Conservation (phyloP, 2,113 vertebrate species). For the Malurus melanocephalus region DNA sequence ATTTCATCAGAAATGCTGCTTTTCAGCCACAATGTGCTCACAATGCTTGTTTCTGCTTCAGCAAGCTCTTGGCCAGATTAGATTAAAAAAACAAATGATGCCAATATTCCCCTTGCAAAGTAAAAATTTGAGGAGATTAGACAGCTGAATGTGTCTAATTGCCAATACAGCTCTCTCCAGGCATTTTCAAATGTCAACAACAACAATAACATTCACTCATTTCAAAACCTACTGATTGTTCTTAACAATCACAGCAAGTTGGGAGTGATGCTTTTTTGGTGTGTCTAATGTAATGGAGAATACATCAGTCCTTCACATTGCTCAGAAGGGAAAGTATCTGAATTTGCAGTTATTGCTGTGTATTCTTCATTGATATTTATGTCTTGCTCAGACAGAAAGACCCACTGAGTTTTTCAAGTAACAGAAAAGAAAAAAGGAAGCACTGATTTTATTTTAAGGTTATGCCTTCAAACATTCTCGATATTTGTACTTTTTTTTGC, state of each 20-base stretch:
- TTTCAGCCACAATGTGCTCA: no score
- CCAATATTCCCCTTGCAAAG: neutral
- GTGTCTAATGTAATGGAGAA: neutral
- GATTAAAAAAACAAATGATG: neutral
- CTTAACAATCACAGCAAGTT: neutral
- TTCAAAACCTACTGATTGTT: conserved; percentile 3
- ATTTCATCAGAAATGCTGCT: no score
- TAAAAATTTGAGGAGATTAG: neutral
- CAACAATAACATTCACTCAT: neutral
- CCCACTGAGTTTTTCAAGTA: neutral
- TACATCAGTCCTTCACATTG: neutral
- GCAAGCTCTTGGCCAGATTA: neutral
- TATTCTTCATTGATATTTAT: neutral
- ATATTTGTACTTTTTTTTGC: neutral
- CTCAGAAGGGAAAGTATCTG: neutral
- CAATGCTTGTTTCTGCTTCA: no score
- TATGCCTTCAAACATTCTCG: neutral
- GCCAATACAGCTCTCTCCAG: neutral
- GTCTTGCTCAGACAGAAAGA: neutral
- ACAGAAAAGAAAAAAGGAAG: neutral
- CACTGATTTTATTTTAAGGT: neutral
- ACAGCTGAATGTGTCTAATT: neutral
- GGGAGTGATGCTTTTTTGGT: neutral
- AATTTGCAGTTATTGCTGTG: neutral
- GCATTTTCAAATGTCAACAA: neutral